These are phyloP conservation scores for Anneissia japonica DNA, from an alignment of 35 echinoderm and acorn worm species.

Conservation along the genomic window DNA sequence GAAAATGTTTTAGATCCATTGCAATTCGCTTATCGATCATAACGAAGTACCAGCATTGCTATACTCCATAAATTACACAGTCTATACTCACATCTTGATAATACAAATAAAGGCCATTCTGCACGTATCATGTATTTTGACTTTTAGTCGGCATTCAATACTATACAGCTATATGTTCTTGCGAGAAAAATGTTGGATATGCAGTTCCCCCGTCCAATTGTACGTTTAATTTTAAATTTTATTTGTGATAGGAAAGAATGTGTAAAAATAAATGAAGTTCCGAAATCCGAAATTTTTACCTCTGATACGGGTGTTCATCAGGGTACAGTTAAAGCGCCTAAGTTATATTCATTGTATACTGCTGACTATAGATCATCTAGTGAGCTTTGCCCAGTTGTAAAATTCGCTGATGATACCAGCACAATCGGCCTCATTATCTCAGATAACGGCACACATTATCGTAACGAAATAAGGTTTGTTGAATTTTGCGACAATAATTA, in stretches of 20 bases:
- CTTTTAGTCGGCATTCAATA: conserved; percentile 29
- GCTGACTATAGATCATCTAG: conserved; percentile 22
- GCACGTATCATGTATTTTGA: conserved; percentile 22
- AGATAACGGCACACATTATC: conserved; percentile 10
- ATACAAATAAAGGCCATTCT: not conserved
- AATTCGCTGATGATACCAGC: conserved; percentile 45
- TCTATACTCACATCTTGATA: conserved; percentile 27
- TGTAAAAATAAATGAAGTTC: not conserved
- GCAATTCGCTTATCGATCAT: conserved; percentile 32
- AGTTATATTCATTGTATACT: conserved; percentile 54
- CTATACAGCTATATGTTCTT: conserved; percentile 13
- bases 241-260: no score
- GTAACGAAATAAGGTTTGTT: conserved; percentile 19
- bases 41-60: conserved; percentile 30
- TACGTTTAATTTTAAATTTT: no score
- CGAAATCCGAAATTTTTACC: not conserved
- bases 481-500: conserved; percentile 28
- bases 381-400: conserved; percentile 18
- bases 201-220: no score
- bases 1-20: conserved; percentile 2
- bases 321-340: no score
- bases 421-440: conserved; percentile 22
- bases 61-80: not conserved
- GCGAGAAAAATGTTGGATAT: no score
- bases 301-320: conserved; percentile 27